A percentile compares a stretch with the other conserved stretches of the same genome.
phyloP scores from a whole-genome alignment of 2,113 vertebrate species.

The Aramus guarauna region DNA sequence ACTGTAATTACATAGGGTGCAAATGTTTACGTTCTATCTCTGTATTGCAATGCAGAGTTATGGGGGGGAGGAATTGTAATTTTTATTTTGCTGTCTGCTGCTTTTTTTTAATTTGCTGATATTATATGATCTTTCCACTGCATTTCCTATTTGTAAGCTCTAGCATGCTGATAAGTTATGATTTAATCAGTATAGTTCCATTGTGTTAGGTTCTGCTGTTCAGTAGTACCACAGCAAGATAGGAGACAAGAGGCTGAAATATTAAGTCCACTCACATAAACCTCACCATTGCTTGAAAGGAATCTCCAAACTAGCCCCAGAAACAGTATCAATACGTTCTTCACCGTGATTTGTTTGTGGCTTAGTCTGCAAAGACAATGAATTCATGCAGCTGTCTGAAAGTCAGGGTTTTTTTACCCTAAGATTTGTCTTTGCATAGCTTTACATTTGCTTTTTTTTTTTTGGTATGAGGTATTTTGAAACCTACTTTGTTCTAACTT shows the following conservation, averaged over 20 bases:
- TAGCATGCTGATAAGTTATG: neutral
- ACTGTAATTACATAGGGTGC: neutral
- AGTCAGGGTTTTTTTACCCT: neutral
- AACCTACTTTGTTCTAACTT: neutral
- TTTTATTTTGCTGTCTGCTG: neutral
- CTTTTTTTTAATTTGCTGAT: neutral
- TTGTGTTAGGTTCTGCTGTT: neutral
- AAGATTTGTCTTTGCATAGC: neutral
- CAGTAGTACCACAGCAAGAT: neutral
- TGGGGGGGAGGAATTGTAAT: accelerated
- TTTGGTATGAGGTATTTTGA: neutral
- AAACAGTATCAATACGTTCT: neutral
- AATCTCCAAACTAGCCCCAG: neutral
- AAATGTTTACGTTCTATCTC: neutral
- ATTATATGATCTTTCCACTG: neutral
- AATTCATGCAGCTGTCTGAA: neutral
- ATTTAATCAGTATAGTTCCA: neutral
- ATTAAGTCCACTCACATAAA: neutral
- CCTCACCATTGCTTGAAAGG: neutral
- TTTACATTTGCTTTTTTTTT: neutral
- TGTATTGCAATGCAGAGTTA: neutral
- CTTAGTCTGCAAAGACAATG: neutral
- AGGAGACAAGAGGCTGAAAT: neutral
- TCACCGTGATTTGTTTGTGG: neutral
- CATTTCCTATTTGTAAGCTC: neutral